Percentiles rank a stretch among this genome's conserved stretches.
phyloP scores from a whole-genome alignment of 2,888 invertebrate species.

The Azorinus chamasolen region DNA sequence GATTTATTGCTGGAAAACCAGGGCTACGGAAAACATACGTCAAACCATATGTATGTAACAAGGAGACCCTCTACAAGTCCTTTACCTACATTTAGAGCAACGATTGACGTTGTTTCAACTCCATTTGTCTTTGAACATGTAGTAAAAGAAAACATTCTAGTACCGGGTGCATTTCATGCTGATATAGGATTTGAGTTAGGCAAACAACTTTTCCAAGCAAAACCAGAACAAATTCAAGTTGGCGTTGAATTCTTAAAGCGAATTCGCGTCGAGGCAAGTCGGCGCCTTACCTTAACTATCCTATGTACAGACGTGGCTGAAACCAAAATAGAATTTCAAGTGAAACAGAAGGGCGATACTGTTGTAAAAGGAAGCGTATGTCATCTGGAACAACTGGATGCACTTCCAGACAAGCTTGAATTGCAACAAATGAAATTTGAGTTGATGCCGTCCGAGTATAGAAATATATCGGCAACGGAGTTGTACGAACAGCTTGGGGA shows the following conservation, averaged over 20 bases:
- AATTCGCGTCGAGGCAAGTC: too few species aligned
- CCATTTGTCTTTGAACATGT: constrained; percentile 64
- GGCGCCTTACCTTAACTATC: too few species aligned
- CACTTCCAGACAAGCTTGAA: background rate
- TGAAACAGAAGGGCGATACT: background rate
- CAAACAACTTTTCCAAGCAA: background rate
- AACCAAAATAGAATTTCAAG: too few species aligned
- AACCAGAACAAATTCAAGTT: too few species aligned
- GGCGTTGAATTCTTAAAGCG: too few species aligned
- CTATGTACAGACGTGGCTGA: too few species aligned
- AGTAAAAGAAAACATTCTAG: constrained; percentile 32
- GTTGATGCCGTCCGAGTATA: too few species aligned
- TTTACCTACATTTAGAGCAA: constrained; percentile 20
- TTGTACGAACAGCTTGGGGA: background rate
- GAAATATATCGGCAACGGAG: background rate
- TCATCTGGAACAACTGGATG: too few species aligned
- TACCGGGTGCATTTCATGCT: constrained; percentile 61
- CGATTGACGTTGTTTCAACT: constrained; percentile 28
- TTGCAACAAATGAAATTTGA: too few species aligned
- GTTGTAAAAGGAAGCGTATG: background rate
- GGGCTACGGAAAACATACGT: too few species aligned
- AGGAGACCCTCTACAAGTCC: background rate
- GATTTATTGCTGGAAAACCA: background rate
- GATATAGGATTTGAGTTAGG: constrained; percentile 58
- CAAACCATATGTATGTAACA: too few species aligned